phyloP scores from a whole-genome alignment of 1,140 invertebrate species.

The Dermatophagoides farinae region DNA sequence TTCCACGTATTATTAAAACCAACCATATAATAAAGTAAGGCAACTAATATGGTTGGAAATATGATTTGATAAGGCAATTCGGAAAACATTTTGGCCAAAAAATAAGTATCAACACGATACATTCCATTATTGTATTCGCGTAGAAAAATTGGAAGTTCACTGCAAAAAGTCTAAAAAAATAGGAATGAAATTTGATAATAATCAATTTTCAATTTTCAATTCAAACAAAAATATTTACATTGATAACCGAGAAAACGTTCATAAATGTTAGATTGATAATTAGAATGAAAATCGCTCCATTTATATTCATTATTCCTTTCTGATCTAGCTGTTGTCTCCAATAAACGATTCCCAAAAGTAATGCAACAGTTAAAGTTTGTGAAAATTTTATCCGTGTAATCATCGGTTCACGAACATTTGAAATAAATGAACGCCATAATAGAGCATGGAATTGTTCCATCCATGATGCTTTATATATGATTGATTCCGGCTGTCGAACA shows the following conservation, averaged over 20 bases:
- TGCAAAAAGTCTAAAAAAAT: conserved; percentile 58
- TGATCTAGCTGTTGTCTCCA: conserved; percentile 60
- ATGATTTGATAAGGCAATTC: conserved; percentile 32
- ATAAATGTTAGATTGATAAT: conserved; percentile 83
- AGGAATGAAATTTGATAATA: conserved; percentile 6
- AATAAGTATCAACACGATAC: conserved; percentile 80
- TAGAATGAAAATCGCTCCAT: conserved; percentile 80
- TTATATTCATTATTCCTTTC: conserved; percentile 82
- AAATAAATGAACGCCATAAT: conserved; percentile 70
- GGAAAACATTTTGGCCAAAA: conserved; percentile 48
- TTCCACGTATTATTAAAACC: conserved; percentile 23
- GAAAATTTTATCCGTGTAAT: conserved; percentile 65
- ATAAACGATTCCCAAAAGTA: conserved; percentile 71
- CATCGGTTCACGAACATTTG: conserved; percentile 65
- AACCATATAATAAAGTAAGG: conserved; percentile 52
- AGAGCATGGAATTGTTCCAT: conserved; percentile 66
- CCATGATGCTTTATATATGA: conserved; percentile 59
- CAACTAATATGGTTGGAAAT: conserved; percentile 59
- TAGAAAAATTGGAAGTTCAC: conserved; percentile 73
- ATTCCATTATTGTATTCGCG: conserved; percentile 74
- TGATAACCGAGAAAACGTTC: conserved; percentile 68
- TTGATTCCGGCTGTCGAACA: background rate
- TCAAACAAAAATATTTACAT: conserved; percentile 37
- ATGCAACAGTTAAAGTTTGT: conserved; percentile 67
- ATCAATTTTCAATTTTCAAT: conserved; percentile 7